Conservation (phyloP, 2,797 vertebrate species). For the Typhlichthys eigenmanni region DNA sequence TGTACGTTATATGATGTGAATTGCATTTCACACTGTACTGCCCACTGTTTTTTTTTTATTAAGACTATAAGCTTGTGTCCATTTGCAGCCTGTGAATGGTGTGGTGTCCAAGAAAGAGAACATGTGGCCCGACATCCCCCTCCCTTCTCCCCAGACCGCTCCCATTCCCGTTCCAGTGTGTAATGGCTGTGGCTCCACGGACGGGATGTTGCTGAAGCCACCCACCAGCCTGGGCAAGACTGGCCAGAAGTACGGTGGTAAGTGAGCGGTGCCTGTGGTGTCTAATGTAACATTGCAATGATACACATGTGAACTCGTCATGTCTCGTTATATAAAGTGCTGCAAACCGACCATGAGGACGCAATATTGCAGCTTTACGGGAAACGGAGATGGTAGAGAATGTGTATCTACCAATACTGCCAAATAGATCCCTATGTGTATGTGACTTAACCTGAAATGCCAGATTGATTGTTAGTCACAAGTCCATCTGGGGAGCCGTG, state of each 20-base stretch:
- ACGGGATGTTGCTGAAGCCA: slow-evolving; percentile 79
- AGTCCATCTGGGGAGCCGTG: too few relatives aligned
- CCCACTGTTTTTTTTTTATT: not conserved
- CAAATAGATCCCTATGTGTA: too few relatives aligned
- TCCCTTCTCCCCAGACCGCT: slow-evolving; percentile 77
- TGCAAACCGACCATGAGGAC: too few relatives aligned
- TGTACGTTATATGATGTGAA: slow-evolving; percentile 3
- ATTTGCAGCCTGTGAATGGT: slow-evolving; percentile 80
- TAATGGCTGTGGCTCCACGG: slow-evolving; percentile 89
- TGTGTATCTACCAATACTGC: too few relatives aligned
- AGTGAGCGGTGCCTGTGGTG: not conserved
- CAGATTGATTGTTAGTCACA: too few relatives aligned
- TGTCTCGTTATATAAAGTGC: too few relatives aligned
- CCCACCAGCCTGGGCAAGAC: slow-evolving; percentile 78
- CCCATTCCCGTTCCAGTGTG: slow-evolving; percentile 85
- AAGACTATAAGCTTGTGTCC: slow-evolving; percentile 2
- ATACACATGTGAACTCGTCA: too few relatives aligned
- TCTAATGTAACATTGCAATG: not conserved
- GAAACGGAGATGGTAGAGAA: too few relatives aligned
- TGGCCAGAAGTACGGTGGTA: slow-evolving; percentile 82
- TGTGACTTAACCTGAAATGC: too few relatives aligned
- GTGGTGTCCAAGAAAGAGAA: slow-evolving; percentile 80
- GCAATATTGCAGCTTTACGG: too few relatives aligned
- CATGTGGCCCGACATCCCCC: slow-evolving; percentile 89
- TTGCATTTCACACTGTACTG: not conserved